Conservation (phyloP, 1,140 invertebrate species). For the Centruroides vittatus region DNA sequence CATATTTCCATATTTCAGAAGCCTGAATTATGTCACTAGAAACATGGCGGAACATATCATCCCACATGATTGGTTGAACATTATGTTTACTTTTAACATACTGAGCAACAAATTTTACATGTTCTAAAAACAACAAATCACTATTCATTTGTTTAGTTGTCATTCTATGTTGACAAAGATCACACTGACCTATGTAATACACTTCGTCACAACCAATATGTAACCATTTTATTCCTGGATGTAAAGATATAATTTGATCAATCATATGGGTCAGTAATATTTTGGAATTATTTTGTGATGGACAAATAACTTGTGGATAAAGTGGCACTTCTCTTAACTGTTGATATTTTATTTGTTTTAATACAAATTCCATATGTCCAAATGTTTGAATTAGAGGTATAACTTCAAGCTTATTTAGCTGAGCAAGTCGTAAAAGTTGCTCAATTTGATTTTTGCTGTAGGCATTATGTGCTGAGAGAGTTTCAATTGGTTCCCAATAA, state of each 20-base stretch:
- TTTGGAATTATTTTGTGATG: conserved; percentile 53
- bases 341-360: conserved; percentile 63
- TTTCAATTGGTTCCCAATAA: conserved; percentile 45
- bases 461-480: conserved; percentile 45
- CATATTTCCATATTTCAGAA: conserved; percentile 47
- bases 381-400: conserved; percentile 92
- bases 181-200: conserved; percentile 61
- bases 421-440: background rate
- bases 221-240: conserved; percentile 31
- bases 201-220: conserved; percentile 50
- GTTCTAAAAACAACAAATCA: conserved; percentile 45
- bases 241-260: conserved; percentile 51
- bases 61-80: conserved; percentile 67
- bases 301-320: conserved; percentile 70
- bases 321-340: conserved; percentile 58
- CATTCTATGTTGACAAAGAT: conserved; percentile 41
- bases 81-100: conserved; percentile 30
- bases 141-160: conserved; percentile 33
- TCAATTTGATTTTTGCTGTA: background rate
- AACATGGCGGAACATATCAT: conserved; percentile 78
- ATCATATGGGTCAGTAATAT: conserved; percentile 60
- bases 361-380: conserved; percentile 80
- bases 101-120: conserved; percentile 39
- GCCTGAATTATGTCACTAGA: conserved; percentile 30
- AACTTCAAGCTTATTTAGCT: conserved; percentile 44